Percentiles rank a stretch among this genome's conserved stretches.
These are phyloP conservation scores for Lytechinus pictus DNA, from an alignment of 35 echinoderm and acorn worm genomes.

Conservation along the genomic window DNA sequence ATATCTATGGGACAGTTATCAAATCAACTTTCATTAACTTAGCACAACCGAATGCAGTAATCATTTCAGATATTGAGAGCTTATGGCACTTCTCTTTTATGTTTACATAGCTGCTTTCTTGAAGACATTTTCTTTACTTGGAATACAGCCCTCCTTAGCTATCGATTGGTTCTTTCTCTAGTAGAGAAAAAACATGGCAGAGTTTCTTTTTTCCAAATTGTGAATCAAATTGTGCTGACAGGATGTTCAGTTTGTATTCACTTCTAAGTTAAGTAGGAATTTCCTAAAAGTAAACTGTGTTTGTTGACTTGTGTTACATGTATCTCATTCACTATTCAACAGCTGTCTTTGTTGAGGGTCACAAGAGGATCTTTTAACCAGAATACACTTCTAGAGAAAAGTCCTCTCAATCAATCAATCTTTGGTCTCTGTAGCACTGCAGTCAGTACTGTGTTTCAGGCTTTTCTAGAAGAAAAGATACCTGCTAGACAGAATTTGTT, in stretches of 20 bases:
- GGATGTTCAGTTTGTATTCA: neutral
- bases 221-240: neutral
- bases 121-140: neutral
- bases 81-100: neutral
- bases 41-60: neutral
- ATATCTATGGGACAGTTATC: neutral
- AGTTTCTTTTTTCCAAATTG: neutral
- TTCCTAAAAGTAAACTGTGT: neutral
- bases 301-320: neutral
- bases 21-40: neutral
- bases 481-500: neutral
- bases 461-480: neutral
- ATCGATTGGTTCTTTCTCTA: neutral
- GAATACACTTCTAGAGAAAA: neutral
- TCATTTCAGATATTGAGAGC: neutral
- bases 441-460: neutral
- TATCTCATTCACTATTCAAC: neutral
- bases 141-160: neutral
- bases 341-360: neutral
- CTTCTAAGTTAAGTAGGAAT: neutral
- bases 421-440: neutral
- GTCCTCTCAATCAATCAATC: neutral
- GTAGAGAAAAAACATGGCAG: neutral
- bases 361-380: neutral
- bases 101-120: slow-evolving; percentile 6